Conservation (phyloP, 2,113 vertebrate genomes). For the Polyodon spathula region DNA sequence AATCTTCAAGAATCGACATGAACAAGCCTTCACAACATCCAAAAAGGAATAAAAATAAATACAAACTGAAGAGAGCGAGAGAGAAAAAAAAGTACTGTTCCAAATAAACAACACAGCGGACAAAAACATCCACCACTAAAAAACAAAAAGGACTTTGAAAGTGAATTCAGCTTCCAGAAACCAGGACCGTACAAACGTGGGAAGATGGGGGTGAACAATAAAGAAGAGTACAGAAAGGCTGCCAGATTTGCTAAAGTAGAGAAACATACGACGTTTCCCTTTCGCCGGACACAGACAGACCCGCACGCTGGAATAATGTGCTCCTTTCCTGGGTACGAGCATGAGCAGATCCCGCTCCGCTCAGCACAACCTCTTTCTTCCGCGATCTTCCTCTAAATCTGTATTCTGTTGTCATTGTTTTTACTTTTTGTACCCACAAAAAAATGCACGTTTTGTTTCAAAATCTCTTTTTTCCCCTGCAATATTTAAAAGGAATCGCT, state of each 20-base stretch:
- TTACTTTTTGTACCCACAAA: slow-evolving; percentile 27
- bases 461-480: slow-evolving; percentile 47
- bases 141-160: slow-evolving; percentile 40
- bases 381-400: slow-evolving; percentile 40
- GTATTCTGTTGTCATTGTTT: slow-evolving; percentile 38
- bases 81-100: slow-evolving; percentile 42
- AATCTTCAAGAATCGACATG: slow-evolving; percentile 55
- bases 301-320: slow-evolving; percentile 58
- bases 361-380: slow-evolving; percentile 29
- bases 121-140: slow-evolving; percentile 39
- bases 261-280: slow-evolving; percentile 28
- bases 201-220: slow-evolving; percentile 32
- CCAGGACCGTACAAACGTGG: slow-evolving; percentile 40
- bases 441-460: slow-evolving; percentile 40
- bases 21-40: slow-evolving; percentile 44
- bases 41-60: slow-evolving; percentile 44
- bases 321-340: slow-evolving; percentile 55
- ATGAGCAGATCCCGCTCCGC: slow-evolving; percentile 50
- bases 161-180: slow-evolving; percentile 39
- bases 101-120: slow-evolving; percentile 50
- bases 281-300: slow-evolving; percentile 55
- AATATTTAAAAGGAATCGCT: slow-evolving; percentile 51
- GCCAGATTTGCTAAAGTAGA: slow-evolving; percentile 38
- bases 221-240: slow-evolving; percentile 26
- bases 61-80: slow-evolving; percentile 26